Conservation (phyloP, 92 coral and sea anemone species). For the Nematostella vectensis region DNA sequence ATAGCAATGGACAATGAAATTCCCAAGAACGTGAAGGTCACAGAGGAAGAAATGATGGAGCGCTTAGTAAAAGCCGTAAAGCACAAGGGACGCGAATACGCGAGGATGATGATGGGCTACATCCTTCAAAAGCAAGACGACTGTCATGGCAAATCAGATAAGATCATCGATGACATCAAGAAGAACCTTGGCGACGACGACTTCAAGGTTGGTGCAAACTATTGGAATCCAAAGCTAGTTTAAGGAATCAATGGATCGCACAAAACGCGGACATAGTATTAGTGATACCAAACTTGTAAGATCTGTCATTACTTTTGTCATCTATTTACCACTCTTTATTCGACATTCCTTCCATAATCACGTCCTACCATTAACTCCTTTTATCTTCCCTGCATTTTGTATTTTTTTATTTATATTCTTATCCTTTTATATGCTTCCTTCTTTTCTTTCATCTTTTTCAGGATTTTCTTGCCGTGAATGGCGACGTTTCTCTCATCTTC, state of each 20-base stretch:
- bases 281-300: too few relatives aligned
- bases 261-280: too few relatives aligned
- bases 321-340: too few relatives aligned
- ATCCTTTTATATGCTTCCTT: too few relatives aligned
- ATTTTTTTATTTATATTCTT: too few relatives aligned
- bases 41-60: slow-evolving; percentile 13
- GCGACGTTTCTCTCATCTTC: slow-evolving; percentile 55
- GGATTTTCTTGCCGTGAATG: slow-evolving; percentile 28
- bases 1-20: neutral
- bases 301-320: too few relatives aligned
- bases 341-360: too few relatives aligned
- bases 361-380: too few relatives aligned
- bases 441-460: too few relatives aligned
- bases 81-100: slow-evolving; percentile 14
- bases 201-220: slow-evolving; percentile 25
- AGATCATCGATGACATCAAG: slow-evolving; percentile 20
- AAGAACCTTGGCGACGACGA: slow-evolving; percentile 26
- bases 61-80: slow-evolving; percentile 13
- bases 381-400: too few relatives aligned
- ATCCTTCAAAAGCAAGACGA: slow-evolving; percentile 20
- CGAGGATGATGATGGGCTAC: slow-evolving; percentile 26
- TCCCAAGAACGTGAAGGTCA: slow-evolving; percentile 25
- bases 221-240: too few relatives aligned
- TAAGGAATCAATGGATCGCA: too few relatives aligned
- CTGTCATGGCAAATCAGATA: slow-evolving; percentile 17